Conservation (phyloP, 2,888 invertebrate species). For the Callyntrura sp. region DNA sequence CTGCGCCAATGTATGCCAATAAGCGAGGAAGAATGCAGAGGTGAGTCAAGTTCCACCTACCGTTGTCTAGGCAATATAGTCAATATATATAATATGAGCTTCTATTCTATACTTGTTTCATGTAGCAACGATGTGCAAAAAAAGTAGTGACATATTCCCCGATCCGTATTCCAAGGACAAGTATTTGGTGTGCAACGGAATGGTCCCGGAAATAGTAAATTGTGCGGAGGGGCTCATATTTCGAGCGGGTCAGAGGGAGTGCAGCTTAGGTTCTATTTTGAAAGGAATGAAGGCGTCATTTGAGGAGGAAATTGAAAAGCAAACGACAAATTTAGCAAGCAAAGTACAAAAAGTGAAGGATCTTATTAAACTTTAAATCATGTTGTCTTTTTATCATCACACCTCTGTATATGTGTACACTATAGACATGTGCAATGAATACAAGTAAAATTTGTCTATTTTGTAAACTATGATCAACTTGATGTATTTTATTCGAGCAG, state of each 20-base stretch:
- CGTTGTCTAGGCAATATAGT: no score
- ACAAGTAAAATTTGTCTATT: no score
- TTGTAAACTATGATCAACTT: no score
- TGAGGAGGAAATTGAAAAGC: conserved; percentile 17
- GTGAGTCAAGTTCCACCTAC: not conserved
- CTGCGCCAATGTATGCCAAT: conserved; percentile 19
- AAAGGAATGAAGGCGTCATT: conserved; percentile 28
- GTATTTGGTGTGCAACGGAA: conserved; percentile 10
- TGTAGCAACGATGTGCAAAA: conserved; percentile 53
- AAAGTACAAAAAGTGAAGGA: no score
- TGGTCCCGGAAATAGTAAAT: conserved; percentile 16
- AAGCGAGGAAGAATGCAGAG: not conserved
- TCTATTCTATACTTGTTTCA: no score
- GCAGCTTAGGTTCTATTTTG: not conserved
- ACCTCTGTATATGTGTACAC: no score
- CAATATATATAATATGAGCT: no score
- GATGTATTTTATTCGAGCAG: no score
- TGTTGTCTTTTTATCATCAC: no score
- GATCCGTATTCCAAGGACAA: conserved; percentile 46
- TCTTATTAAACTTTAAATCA: no score
- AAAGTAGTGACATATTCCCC: conserved; percentile 19
- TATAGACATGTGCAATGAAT: no score
- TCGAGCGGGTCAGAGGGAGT: not conserved
- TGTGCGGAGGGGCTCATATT: conserved; percentile 36
- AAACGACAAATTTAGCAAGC: not conserved